phyloP scores from a whole-genome alignment of 2,888 invertebrate genomes.

The Julus scanicus region DNA sequence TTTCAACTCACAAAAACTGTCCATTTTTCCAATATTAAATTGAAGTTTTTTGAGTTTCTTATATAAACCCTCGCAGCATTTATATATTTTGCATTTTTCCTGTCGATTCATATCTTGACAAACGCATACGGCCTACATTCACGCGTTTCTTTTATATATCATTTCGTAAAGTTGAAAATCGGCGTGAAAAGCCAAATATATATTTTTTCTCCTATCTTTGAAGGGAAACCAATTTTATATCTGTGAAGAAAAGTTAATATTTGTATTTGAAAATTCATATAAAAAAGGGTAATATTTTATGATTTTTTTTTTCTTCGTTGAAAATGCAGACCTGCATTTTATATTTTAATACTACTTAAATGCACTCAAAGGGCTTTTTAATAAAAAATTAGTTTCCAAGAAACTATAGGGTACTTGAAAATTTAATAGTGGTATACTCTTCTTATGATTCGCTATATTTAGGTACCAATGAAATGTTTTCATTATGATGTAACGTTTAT shows the following conservation, averaged over 20 bases:
- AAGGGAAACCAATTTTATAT: slow-evolving; percentile 22
- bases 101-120: slow-evolving; percentile 36
- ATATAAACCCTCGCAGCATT: neutral
- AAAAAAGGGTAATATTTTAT: neutral
- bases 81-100: slow-evolving; percentile 8
- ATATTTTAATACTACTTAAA: neutral
- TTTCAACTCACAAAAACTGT: neutral
- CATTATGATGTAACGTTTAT: neutral
- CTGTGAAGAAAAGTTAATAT: slow-evolving; percentile 23
- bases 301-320: neutral
- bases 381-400: neutral
- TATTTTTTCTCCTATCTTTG: neutral
- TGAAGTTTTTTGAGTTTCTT: neutral
- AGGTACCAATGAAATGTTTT: neutral
- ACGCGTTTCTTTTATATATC: neutral
- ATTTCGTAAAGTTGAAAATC: neutral
- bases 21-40: neutral
- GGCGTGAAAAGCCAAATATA: neutral
- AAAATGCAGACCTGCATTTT: neutral
- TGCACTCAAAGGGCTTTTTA: neutral
- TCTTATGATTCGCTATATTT: neutral
- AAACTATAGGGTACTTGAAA: neutral
- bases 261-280: neutral
- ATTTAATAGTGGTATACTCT: neutral
- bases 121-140: slow-evolving; percentile 27